phyloP scores from a whole-genome alignment of 2,113 vertebrate species.

The Vulpes lagopus region DNA sequence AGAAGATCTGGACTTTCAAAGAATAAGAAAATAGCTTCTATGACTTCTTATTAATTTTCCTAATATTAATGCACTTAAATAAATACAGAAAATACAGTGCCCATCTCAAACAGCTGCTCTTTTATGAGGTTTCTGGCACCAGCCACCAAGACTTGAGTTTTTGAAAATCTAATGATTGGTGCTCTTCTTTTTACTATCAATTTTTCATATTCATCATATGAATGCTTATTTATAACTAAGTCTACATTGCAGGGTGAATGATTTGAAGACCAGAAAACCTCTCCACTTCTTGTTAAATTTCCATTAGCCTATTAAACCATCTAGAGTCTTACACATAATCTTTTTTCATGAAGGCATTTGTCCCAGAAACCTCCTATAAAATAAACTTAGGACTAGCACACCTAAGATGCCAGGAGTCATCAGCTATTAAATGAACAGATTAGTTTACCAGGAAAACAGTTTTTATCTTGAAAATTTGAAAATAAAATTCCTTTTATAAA shows the following conservation, averaged over 20 bases:
- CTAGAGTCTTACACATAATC: background rate
- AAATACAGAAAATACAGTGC: background rate
- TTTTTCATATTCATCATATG: constrained; percentile 18
- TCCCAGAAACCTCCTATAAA: background rate
- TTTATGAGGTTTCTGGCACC: constrained; percentile 18
- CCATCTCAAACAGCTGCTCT: constrained; percentile 45
- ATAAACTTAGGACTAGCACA: background rate
- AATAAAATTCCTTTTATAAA: background rate
- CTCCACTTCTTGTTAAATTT: background rate
- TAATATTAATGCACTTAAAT: constrained; percentile 37
- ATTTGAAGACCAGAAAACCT: constrained; percentile 1
- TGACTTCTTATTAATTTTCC: constrained; percentile 43
- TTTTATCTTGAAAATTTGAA: constrained; percentile 46
- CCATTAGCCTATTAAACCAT: background rate
- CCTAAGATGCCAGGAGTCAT: background rate
- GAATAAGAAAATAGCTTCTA: background rate
- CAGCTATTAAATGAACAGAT: background rate
- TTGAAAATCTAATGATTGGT: constrained; percentile 44
- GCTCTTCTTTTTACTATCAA: background rate
- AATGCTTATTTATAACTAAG: background rate
- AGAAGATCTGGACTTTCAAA: background rate
- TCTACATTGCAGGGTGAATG: background rate
- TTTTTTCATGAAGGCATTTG: background rate
- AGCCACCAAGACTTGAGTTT: background rate
- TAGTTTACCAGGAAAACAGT: background rate